Conservation (phyloP, 1,140 invertebrate genomes). For the Periplaneta americana region DNA sequence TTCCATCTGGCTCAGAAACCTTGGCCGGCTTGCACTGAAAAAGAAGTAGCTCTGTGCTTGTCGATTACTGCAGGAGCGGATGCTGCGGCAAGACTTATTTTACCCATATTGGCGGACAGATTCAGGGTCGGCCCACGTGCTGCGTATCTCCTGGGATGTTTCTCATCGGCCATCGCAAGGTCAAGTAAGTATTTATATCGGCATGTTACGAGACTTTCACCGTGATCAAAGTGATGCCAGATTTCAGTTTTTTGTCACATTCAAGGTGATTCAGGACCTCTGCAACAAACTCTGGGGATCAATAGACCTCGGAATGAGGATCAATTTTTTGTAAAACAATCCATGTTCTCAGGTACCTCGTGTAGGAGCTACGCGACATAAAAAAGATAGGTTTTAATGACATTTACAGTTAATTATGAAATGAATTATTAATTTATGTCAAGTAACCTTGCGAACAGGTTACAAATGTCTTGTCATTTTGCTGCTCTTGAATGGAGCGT, state of each 20-base stretch:
- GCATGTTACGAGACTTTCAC: not conserved
- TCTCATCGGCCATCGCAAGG: slow-evolving; percentile 15
- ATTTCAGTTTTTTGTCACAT: not conserved
- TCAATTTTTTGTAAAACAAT: too few relatives aligned
- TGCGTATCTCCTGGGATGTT: slow-evolving; percentile 14
- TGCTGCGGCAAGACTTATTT: slow-evolving; percentile 5
- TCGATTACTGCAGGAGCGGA: slow-evolving; percentile 17
- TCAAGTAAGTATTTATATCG: slow-evolving; percentile 11
- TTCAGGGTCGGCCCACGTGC: not conserved
- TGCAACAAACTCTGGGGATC: too few relatives aligned
- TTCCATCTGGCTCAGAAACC: slow-evolving; percentile 1
- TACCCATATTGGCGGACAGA: slow-evolving; percentile 5
- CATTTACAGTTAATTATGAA: too few relatives aligned
- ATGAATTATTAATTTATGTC: too few relatives aligned
- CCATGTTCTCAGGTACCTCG: too few relatives aligned
- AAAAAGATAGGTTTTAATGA: too few relatives aligned
- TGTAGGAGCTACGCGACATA: too few relatives aligned
- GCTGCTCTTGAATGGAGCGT: too few relatives aligned
- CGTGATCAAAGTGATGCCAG: not conserved
- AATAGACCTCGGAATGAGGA: too few relatives aligned
- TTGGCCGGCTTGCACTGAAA: not conserved
- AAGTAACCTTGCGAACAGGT: not conserved
- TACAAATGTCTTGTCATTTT: too few relatives aligned
- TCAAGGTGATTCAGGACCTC: too few relatives aligned
- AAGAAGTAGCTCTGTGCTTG: slow-evolving; percentile 14